A percentile compares a stretch with the other conserved stretches of the same genome.
Evolutionary conservation across 2,113 vertebrate genomes (phyloP).

Genomic region (Carassius carassius): DNA sequence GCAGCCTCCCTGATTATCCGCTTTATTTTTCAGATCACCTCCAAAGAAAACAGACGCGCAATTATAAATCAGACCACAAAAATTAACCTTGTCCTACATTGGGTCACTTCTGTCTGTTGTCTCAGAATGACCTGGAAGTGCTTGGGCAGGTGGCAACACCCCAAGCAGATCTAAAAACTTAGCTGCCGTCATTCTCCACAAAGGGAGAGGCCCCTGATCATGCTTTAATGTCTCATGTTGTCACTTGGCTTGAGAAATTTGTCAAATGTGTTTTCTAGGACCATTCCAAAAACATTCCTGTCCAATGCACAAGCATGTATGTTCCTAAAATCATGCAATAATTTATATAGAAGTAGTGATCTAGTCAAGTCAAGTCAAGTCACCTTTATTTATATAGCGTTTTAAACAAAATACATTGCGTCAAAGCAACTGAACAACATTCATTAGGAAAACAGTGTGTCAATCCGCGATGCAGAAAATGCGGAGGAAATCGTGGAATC

Average conservation of each 20-base stretch:
- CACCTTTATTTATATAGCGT: no score
- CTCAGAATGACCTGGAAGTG: conserved; percentile 51
- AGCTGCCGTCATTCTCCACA: conserved; percentile 36
- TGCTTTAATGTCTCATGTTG: conserved; percentile 16
- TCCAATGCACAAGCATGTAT: no score
- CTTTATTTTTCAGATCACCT: conserved; percentile 57
- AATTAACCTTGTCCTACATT: conserved; percentile 63
- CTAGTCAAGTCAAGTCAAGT: no score
- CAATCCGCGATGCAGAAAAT: no score
- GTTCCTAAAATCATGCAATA: no score
- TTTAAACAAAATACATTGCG: no score
- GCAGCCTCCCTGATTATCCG: conserved; percentile 42
- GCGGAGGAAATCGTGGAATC: no score
- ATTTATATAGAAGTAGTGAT: background rate
- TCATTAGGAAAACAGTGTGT: no score
- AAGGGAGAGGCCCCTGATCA: conserved; percentile 50
- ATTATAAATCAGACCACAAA: conserved; percentile 67
- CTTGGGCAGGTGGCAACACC: conserved; percentile 60
- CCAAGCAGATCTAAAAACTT: conserved; percentile 46
- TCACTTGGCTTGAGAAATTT: conserved; percentile 3
- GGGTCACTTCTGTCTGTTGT: conserved; percentile 61
- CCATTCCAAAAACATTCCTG: conserved; percentile 24
- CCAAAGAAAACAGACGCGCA: conserved; percentile 75
- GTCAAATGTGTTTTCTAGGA: conserved; percentile 36
- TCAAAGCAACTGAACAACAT: no score